These are phyloP conservation scores for Hypercompe scribonia DNA, from an alignment of 2,888 invertebrate genomes.

Conservation along the genomic window DNA sequence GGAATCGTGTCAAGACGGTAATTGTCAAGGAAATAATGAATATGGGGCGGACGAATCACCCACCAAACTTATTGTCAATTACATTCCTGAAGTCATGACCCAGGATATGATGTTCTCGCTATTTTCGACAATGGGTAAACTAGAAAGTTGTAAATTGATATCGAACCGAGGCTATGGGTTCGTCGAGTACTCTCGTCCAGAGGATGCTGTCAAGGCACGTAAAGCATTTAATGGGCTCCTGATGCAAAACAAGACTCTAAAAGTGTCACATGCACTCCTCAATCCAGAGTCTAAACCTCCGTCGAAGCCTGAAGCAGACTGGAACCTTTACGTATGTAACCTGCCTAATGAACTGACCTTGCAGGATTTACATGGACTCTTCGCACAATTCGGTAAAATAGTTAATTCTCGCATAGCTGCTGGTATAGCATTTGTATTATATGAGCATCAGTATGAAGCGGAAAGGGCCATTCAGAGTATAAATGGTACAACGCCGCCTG, in stretches of 20 bases:
- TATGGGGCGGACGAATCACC: conserved; percentile 86
- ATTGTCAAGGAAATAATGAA: conserved; percentile 86
- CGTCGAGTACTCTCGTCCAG: conserved; percentile 84
- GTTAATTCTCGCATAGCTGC: conserved; percentile 86
- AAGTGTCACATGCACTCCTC: conserved; percentile 84
- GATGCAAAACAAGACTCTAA: conserved; percentile 86
- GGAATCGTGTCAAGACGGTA: conserved; percentile 87
- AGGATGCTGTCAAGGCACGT: conserved; percentile 83
- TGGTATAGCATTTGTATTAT: conserved; percentile 85
- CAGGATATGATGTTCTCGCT: conserved; percentile 87
- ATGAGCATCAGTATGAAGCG: conserved; percentile 83
- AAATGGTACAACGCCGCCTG: conserved; percentile 82
- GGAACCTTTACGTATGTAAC: conserved; percentile 87
- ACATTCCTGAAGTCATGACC: conserved; percentile 87
- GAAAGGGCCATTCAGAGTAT: conserved; percentile 83
- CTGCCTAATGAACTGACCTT: conserved; percentile 86
- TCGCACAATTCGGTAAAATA: conserved; percentile 86
- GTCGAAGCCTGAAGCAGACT: conserved; percentile 85
- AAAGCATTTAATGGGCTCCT: conserved; percentile 85
- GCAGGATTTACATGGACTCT: conserved; percentile 85
- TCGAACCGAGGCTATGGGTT: conserved; percentile 86
- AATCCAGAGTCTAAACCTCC: conserved; percentile 85
- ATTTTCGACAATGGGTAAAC: conserved; percentile 86
- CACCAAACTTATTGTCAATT: conserved; percentile 87
- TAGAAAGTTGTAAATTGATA: conserved; percentile 87